phyloP scores from a whole-genome alignment of 2,113 vertebrate genomes.

The Irena cyanogastra region DNA sequence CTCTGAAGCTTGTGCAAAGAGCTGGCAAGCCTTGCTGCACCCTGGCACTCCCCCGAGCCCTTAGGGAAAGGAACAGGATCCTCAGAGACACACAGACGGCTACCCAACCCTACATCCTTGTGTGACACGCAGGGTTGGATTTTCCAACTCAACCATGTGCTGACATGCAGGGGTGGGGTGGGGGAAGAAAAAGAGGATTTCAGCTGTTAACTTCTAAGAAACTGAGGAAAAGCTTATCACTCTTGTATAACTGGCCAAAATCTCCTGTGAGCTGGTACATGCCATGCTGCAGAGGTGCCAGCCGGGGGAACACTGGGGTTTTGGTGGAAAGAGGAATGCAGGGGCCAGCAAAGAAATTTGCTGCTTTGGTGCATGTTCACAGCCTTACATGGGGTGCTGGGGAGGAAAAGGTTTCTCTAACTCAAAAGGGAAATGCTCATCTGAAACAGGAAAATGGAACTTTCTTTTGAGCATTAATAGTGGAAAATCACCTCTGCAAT shows the following conservation, averaged over 20 bases:
- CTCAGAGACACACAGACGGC: background rate
- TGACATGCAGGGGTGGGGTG: background rate
- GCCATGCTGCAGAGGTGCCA: background rate
- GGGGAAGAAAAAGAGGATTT: background rate
- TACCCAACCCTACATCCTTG: background rate
- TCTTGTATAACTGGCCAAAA: background rate
- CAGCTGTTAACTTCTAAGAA: background rate
- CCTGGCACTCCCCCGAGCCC: constrained; percentile 11
- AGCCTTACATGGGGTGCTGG: constrained; percentile 67
- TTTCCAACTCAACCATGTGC: background rate
- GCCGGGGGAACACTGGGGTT: fast-evolving
- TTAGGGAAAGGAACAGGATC: background rate
- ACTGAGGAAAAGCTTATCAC: background rate
- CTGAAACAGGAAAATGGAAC: constrained; percentile 83
- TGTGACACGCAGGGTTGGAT: background rate
- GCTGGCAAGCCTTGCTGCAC: background rate
- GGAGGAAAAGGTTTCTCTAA: constrained; percentile 79
- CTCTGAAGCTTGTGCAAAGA: background rate
- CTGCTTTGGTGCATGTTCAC: background rate
- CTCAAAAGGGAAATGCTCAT: constrained; percentile 77
- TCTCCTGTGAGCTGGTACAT: background rate
- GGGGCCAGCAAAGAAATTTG: background rate
- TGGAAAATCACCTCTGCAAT: background rate
- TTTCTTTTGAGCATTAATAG: constrained; percentile 33
- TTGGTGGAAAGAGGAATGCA: background rate